Conservation (phyloP, 2,113 vertebrate genomes). For the Stegastes partitus region DNA sequence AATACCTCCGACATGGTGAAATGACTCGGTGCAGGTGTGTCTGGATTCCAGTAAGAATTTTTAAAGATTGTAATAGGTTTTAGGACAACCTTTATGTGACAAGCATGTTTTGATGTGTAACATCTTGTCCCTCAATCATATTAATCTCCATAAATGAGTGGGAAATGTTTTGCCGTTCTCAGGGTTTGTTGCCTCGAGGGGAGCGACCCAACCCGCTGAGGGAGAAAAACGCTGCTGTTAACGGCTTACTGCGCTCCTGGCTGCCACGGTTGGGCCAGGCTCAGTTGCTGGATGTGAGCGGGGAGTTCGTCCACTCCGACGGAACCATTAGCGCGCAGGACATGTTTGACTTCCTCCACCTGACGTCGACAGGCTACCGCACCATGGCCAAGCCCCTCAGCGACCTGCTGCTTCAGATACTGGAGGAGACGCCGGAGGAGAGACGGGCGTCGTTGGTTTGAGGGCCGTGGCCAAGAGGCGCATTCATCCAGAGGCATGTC, state of each 20-base stretch:
- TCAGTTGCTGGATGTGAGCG: constrained; percentile 91
- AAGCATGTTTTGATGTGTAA: too few relatives aligned
- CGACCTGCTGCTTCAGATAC: constrained; percentile 96
- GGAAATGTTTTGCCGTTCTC: constrained; percentile 17
- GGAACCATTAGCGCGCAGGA: constrained; percentile 93
- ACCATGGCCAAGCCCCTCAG: constrained; percentile 92
- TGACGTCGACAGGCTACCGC: constrained; percentile 92
- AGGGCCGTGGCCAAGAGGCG: constrained; percentile 54
- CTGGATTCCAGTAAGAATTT: too few relatives aligned
- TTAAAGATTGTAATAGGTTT: too few relatives aligned
- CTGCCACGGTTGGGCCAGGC: constrained; percentile 89
- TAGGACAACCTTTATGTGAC: too few relatives aligned
- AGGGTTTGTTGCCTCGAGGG: constrained; percentile 96
- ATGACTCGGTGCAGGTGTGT: too few relatives aligned
- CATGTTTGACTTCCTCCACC: constrained; percentile 99
- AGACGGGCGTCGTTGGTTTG: constrained; percentile 93
- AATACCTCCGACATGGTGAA: too few relatives aligned
- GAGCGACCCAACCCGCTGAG: constrained; percentile 95
- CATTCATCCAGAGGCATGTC: constrained; percentile 59
- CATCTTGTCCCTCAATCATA: neutral
- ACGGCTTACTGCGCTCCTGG: constrained; percentile 88
- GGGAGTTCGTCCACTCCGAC: constrained; percentile 93
- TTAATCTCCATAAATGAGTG: neutral
- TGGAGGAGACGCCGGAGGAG: constrained; percentile 97
- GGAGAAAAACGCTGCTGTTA: constrained; percentile 94